phyloP scores from a whole-genome alignment of 2,888 invertebrate genomes.

The Phorcus lineatus region DNA sequence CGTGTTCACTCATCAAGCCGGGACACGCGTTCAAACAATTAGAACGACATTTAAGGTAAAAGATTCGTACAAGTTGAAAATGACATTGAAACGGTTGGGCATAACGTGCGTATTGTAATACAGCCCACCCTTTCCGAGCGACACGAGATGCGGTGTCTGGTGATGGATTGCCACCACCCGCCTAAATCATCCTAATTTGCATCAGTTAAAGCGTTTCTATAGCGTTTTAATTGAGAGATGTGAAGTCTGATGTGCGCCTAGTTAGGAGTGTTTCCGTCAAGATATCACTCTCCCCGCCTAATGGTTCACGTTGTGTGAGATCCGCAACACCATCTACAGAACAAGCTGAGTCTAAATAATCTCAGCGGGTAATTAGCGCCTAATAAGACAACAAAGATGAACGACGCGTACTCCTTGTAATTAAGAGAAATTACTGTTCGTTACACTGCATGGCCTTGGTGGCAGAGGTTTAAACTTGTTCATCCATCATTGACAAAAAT shows the following conservation, averaged over 20 bases:
- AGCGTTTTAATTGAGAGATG: not conserved
- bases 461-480: too few relatives aligned
- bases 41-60: not conserved
- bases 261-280: not conserved
- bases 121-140: not conserved
- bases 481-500: too few relatives aligned
- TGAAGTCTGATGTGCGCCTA: not conserved
- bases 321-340: not conserved
- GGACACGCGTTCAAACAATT: not conserved
- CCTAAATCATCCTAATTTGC: constrained; percentile 8
- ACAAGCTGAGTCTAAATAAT: constrained; percentile 1
- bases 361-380: constrained; percentile 5
- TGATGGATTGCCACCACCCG: not conserved
- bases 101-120: not conserved
- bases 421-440: not conserved
- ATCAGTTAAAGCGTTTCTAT: constrained; percentile 11
- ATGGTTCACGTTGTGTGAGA: not conserved
- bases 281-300: not conserved
- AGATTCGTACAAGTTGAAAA: not conserved
- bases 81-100: not conserved
- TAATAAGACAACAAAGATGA: constrained; percentile 7
- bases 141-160: not conserved
- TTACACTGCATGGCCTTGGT: not conserved
- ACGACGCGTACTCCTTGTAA: not conserved
- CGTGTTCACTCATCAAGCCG: not conserved